phyloP scores from a whole-genome alignment of 37 sponge, comb jelly and placozoan species.

The Halichondria panicea region DNA sequence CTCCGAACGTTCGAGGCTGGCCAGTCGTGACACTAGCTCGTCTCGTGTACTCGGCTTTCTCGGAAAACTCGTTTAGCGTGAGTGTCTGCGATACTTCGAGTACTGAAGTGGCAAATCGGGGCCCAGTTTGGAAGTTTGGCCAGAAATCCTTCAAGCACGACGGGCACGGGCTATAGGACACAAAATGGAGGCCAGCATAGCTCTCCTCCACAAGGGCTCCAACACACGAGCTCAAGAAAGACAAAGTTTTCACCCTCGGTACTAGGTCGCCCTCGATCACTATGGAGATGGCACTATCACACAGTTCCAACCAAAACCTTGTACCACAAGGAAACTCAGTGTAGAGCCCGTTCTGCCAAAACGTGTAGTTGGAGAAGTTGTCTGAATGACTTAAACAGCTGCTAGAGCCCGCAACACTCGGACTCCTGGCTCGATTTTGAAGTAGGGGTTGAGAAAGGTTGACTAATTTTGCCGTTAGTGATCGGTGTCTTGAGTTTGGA shows the following conservation, averaged over 20 bases:
- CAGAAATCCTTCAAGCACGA: constrained; percentile 49
- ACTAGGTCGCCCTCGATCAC: constrained; percentile 29
- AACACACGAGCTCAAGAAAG: constrained; percentile 45
- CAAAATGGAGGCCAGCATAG: constrained; percentile 23
- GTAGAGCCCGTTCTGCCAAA: constrained; percentile 61
- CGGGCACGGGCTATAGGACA: constrained; percentile 47
- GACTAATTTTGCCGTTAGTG: constrained; percentile 33
- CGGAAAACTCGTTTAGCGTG: constrained; percentile 36
- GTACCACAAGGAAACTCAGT: constrained; percentile 58
- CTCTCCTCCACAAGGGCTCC: constrained; percentile 40
- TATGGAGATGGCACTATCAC: constrained; percentile 19
- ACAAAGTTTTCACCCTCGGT: constrained; percentile 46
- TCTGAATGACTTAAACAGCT: neutral
- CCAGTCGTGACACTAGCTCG: neutral
- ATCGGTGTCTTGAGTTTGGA: neutral
- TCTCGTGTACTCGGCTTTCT: neutral
- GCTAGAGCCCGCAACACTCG: neutral
- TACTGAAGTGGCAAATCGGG: neutral
- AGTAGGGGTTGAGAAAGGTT: constrained; percentile 36
- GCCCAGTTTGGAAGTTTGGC: too few species aligned
- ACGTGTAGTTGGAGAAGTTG: constrained; percentile 27
- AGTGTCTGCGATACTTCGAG: constrained; percentile 9
- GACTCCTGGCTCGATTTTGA: neutral
- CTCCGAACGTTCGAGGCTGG: constrained; percentile 6
- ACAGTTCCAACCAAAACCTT: constrained; percentile 52